Conservation (phyloP, 37 sponge, comb jelly and placozoan species). For the Agelas oroides region DNA sequence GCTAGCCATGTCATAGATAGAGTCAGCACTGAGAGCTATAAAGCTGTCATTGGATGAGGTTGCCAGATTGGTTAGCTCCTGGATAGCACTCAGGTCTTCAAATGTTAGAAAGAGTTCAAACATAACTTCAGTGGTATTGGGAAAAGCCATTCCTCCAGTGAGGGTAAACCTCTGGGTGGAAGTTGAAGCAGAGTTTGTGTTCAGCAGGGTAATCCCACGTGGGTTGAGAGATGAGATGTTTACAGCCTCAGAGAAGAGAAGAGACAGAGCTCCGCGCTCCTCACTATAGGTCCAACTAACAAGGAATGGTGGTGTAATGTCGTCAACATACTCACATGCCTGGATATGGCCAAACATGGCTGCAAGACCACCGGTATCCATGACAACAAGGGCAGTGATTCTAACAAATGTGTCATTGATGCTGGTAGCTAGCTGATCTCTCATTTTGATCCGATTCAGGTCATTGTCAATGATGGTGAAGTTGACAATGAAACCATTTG, state of each 20-base stretch:
- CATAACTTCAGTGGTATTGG: constrained; percentile 56
- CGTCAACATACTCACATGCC: constrained; percentile 58
- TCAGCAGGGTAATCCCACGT: constrained; percentile 71
- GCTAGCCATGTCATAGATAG: constrained; percentile 72
- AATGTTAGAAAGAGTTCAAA: constrained; percentile 74
- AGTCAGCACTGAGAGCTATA: constrained; percentile 48
- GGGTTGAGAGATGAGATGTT: constrained; percentile 79
- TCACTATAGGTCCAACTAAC: constrained; percentile 64
- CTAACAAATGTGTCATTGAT: constrained; percentile 73
- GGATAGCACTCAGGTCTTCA: constrained; percentile 68
- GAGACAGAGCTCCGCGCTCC: constrained; percentile 42
- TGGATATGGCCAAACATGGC: constrained; percentile 28
- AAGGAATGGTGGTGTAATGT: constrained; percentile 66
- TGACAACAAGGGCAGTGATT: constrained; percentile 50
- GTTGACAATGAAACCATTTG: constrained; percentile 68
- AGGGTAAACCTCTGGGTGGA: constrained; percentile 70
- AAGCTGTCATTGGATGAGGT: constrained; percentile 46
- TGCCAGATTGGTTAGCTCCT: constrained; percentile 55
- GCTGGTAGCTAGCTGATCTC: constrained; percentile 71
- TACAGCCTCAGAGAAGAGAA: constrained; percentile 85
- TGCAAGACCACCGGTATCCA: constrained; percentile 62
- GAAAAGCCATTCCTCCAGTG: constrained; percentile 72
- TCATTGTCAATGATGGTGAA: constrained; percentile 70
- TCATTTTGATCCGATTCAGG: constrained; percentile 78
- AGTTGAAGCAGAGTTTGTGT: constrained; percentile 13